phyloP scores from a whole-genome alignment of 2,797 vertebrate species.

The Chaenodraco wilsoni region DNA sequence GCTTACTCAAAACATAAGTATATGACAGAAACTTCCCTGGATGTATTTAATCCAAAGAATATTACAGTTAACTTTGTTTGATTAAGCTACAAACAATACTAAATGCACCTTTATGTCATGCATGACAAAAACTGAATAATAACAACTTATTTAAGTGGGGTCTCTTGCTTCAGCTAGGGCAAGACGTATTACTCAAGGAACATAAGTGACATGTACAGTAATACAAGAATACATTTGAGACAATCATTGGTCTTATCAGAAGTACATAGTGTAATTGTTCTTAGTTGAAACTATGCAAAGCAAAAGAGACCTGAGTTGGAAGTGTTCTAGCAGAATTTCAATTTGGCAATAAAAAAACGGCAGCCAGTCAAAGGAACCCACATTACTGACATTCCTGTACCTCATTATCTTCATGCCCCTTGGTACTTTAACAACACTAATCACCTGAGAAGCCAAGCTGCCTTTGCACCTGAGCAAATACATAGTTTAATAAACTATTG shows the following conservation, averaged over 20 bases:
- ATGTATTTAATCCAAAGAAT: background rate
- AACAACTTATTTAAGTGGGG: background rate
- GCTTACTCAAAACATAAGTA: background rate
- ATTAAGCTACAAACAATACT: background rate
- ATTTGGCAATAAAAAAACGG: constrained; percentile 27
- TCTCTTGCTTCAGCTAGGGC: background rate
- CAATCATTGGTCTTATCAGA: background rate
- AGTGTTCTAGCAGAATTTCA: constrained; percentile 14
- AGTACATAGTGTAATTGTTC: background rate
- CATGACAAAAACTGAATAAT: background rate
- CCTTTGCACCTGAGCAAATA: constrained; percentile 62
- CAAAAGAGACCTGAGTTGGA: background rate
- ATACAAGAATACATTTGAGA: background rate
- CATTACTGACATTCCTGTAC: constrained; percentile 74
- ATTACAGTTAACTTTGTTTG: background rate
- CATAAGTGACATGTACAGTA: background rate
- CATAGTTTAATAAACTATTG: constrained; percentile 12
- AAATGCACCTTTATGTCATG: background rate
- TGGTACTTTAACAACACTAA: constrained; percentile 67
- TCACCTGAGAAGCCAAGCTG: constrained; percentile 60
- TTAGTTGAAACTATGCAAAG: background rate
- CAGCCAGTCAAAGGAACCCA: constrained; percentile 39
- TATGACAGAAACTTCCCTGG: background rate
- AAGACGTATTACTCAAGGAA: background rate
- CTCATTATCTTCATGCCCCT: constrained; percentile 70